phyloP scores from a whole-genome alignment of 1,140 invertebrate species.

The Dolichoris vasculosae region DNA sequence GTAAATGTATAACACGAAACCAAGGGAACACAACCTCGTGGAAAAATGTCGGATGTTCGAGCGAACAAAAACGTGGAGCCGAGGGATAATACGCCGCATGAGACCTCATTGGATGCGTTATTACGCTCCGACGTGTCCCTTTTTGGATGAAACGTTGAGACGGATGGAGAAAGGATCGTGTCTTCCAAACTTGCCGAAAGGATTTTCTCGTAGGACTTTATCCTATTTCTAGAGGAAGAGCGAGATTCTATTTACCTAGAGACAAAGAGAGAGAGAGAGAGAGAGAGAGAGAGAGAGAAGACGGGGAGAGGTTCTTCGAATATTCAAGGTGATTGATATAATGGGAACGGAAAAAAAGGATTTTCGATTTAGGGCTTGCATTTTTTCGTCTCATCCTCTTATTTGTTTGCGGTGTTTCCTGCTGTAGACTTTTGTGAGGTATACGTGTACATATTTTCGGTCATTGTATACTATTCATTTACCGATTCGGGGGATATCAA shows the following conservation, averaged over 20 bases:
- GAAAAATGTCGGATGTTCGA: neutral
- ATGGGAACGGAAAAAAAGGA: neutral
- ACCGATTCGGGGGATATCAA: no score
- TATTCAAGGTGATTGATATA: neutral
- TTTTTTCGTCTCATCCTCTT: neutral
- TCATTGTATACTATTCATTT: no score
- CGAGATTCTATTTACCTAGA: conserved; percentile 1
- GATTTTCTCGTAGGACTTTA: conserved; percentile 19
- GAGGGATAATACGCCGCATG: neutral
- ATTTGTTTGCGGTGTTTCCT: neutral
- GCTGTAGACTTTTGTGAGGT: neutral
- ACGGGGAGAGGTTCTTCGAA: neutral
- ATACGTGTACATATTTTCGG: neutral
- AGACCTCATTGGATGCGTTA: neutral
- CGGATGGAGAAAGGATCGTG: neutral
- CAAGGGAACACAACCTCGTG: neutral
- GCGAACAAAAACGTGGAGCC: neutral
- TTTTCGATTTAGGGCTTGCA: conserved; percentile 1
- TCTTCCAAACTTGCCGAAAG: neutral
- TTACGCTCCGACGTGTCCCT: neutral
- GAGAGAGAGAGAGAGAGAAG: neutral
- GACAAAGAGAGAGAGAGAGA: neutral
- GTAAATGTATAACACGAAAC: neutral
- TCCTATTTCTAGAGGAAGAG: conserved; percentile 10
- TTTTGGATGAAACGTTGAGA: neutral